A percentile compares a stretch with the other conserved stretches of the same genome.
Evolutionary conservation across 2,113 vertebrate genomes (phyloP).

Genomic region (Phyllopteryx taeniolatus): DNA sequence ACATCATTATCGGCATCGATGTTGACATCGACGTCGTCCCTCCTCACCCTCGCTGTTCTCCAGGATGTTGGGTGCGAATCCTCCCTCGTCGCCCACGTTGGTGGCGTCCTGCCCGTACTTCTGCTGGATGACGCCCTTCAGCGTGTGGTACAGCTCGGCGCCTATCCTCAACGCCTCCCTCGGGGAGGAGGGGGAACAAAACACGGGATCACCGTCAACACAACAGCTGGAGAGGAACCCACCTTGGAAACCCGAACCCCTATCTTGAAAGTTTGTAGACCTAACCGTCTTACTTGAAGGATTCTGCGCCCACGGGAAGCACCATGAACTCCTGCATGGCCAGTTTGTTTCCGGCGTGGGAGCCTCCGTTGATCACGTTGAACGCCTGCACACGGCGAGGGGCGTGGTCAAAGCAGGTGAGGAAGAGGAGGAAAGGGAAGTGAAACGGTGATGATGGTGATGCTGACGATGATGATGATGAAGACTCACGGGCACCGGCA

Average conservation of each 20-base stretch:
- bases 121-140: conserved; percentile 92
- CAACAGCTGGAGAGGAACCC: too few relatives aligned
- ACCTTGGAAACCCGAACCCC: too few relatives aligned
- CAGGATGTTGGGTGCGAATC: conserved; percentile 93
- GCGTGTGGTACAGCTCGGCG: conserved; percentile 92
- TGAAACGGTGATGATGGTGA: background rate
- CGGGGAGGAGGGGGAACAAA: background rate
- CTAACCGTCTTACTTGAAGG: conserved; percentile 71
- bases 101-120: conserved; percentile 93
- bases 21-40: background rate
- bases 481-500: conserved; percentile 88
- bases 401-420: background rate
- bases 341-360: conserved; percentile 92
- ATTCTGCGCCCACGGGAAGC: conserved; percentile 90
- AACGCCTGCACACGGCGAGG: conserved; percentile 76
- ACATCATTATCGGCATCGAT: too few relatives aligned
- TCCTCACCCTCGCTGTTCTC: conserved; percentile 89
- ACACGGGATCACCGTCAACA: background rate
- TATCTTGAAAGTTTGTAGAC: too few relatives aligned
- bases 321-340: conserved; percentile 99
- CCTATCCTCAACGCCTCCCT: conserved; percentile 91
- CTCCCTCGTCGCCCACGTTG: conserved; percentile 92
- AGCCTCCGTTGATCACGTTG: conserved; percentile 93
- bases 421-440: conserved; percentile 13
- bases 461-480: background rate